These are phyloP conservation scores for Neogobius melanostomus DNA, from an alignment of 2,113 vertebrate species.

Conservation along the genomic window DNA sequence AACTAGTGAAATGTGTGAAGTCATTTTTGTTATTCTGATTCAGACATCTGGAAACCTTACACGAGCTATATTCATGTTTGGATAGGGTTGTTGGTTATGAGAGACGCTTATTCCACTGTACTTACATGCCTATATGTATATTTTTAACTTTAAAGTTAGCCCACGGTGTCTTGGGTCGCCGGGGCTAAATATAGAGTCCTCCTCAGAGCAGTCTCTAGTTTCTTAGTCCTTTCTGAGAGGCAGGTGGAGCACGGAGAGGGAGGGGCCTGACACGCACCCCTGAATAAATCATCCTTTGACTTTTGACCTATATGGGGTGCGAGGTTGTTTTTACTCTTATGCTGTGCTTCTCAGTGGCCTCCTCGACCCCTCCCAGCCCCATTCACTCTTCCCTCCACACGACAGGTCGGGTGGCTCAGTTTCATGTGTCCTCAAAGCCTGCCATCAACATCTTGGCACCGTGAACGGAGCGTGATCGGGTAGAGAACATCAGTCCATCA, in stretches of 20 bases:
- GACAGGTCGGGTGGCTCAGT: constrained; percentile 73
- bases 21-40: no score
- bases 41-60: not conserved
- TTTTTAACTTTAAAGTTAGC: constrained; percentile 77
- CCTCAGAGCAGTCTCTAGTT: constrained; percentile 72
- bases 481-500: constrained; percentile 37
- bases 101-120: constrained; percentile 59
- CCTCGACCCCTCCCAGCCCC: constrained; percentile 51
- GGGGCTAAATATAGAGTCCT: constrained; percentile 69
- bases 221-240: constrained; percentile 71
- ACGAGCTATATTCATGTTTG: not conserved
- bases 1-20: no score
- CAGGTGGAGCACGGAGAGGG: constrained; percentile 61
- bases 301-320: constrained; percentile 65
- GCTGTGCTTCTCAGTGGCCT: constrained; percentile 27
- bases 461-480: constrained; percentile 67
- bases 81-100: constrained; percentile 30
- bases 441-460: constrained; percentile 71
- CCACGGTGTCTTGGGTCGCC: constrained; percentile 50
- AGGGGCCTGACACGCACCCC: constrained; percentile 46
- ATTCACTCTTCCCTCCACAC: constrained; percentile 68
- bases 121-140: constrained; percentile 73
- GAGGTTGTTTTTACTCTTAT: constrained; percentile 63
- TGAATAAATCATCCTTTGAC: constrained; percentile 64
- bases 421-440: constrained; percentile 69